These are phyloP conservation scores for Latheticus oryzae DNA, from an alignment of 2,888 invertebrate genomes.

Conservation along the genomic window DNA sequence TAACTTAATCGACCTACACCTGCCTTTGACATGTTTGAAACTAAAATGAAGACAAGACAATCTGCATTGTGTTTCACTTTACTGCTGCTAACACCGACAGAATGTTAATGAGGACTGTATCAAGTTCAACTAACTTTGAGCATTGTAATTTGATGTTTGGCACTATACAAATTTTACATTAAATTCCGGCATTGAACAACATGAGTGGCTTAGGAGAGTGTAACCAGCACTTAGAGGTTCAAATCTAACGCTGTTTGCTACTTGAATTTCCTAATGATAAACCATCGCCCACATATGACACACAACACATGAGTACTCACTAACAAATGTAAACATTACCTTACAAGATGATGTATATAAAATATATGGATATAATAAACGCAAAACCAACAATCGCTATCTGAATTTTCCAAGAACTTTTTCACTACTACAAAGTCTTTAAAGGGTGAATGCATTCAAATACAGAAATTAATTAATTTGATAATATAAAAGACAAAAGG, in stretches of 20 bases:
- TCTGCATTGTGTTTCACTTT: constrained; percentile 21
- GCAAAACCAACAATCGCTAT: too few relatives aligned
- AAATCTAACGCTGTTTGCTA: constrained; percentile 27
- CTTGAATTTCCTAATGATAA: constrained; percentile 24
- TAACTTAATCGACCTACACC: constrained; percentile 20
- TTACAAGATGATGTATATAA: too few relatives aligned
- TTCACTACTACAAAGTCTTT: too few relatives aligned
- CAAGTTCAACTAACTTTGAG: constrained; percentile 34
- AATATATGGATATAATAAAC: too few relatives aligned
- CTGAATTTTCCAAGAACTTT: too few relatives aligned
- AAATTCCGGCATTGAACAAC: constrained; percentile 16
- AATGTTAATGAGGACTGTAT: constrained; percentile 36
- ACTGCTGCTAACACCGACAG: constrained; percentile 23
- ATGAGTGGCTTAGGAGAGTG: constrained; percentile 19
- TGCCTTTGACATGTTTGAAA: constrained; percentile 34
- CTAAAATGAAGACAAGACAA: constrained; percentile 34
- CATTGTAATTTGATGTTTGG: constrained; percentile 36
- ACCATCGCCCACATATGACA: constrained; percentile 12
- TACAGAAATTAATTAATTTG: too few relatives aligned
- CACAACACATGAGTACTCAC: not conserved
- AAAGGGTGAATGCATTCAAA: too few relatives aligned
- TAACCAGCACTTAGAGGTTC: constrained; percentile 14
- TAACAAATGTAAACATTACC: constrained; percentile 3
- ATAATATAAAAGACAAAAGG: too few relatives aligned
- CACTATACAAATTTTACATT: constrained; percentile 29